A percentile compares a stretch with the other conserved stretches of the same genome.
These are phyloP conservation scores for Vanacampus margaritifer DNA, from an alignment of 2,113 vertebrate species.

Conservation along the genomic window DNA sequence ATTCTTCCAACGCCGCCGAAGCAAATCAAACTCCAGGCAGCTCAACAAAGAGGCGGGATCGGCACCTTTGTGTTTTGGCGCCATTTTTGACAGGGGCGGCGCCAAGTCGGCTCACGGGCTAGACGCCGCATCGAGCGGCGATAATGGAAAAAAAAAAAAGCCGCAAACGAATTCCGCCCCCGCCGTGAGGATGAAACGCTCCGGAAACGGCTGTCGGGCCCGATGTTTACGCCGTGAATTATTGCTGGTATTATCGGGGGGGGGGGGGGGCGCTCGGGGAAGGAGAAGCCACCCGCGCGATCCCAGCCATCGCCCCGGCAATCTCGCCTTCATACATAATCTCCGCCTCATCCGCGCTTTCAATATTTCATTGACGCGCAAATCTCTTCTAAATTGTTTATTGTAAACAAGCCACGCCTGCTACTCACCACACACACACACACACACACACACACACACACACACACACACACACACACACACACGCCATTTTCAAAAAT, in stretches of 20 bases:
- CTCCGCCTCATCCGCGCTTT: slow-evolving; percentile 11
- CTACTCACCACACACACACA: neutral
- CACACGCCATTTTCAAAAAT: too few relatives aligned
- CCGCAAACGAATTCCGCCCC: slow-evolving; percentile 59
- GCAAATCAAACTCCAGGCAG: slow-evolving; percentile 56
- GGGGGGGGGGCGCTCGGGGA: slow-evolving; percentile 33
- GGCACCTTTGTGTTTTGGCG: slow-evolving; percentile 39
- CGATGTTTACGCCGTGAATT: slow-evolving; percentile 53
- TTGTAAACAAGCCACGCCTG: slow-evolving; percentile 21
- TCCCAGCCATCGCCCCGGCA: slow-evolving; percentile 30
- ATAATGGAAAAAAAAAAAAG: slow-evolving; percentile 27
- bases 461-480: neutral
- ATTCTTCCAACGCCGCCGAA: slow-evolving; percentile 2
- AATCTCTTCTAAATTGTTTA: slow-evolving; percentile 22
- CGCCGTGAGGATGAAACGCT: slow-evolving; percentile 38
- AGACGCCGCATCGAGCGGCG: slow-evolving; percentile 30
- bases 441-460: neutral
- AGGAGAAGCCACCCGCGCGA: slow-evolving; percentile 23
- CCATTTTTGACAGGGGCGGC: slow-evolving; percentile 32
- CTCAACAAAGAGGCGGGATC: slow-evolving; percentile 33
- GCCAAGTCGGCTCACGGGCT: slow-evolving; percentile 47
- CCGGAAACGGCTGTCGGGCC: slow-evolving; percentile 52
- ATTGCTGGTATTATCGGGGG: slow-evolving; percentile 46
- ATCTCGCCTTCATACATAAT: slow-evolving; percentile 51
- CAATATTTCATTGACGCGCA: slow-evolving; percentile 24